Base-by-base conservation (phyloP, 2,797 vertebrate species). In the Coilia nasus region DNA sequence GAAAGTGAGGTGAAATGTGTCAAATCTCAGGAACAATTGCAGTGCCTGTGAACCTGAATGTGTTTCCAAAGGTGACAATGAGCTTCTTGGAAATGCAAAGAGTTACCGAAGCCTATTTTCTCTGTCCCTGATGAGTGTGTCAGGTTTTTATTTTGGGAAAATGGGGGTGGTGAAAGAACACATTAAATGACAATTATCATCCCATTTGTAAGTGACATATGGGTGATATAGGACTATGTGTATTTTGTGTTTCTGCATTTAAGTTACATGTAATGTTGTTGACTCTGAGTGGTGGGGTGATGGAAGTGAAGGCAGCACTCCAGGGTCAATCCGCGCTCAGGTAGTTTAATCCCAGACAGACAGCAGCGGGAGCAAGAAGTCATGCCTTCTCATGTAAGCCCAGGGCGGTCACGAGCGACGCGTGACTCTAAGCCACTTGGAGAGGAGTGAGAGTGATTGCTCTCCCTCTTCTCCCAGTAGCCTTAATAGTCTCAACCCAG, bases 291-390 rank as follows among this genome's bases (percentile, higher is more conserved):
- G 35, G 35, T 41, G 35, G 11, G 57, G 25, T 2, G 7, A n/a
- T 14, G 14, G 64, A 44, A 62, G 23, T 25, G 31, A 67, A 84
- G 81, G 47, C 85, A 87, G 75, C 46, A 35, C 35, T 78, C 85
- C 23, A 83, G 75, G 75, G 81, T 75, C 81, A 83, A 83, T 31
- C 80, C 81, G 85, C 81, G 75, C 81, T 85, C 81, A 71, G 71
- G 82, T 80, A 80, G 57, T 87, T 81, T 87, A 85, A 87, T 87
- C 81, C 81, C 62, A 87, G 57, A 84, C 82, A 82, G 11, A 85
- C 23, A 84, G 41, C 80, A 84, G 56, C 31, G 31, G 50, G 41
- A 35, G 62, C 57, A 56, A 83, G 31, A 31, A 47, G 62, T 81
- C 83, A 35, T 35, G 82, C 46, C 14, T 47, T 64, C n/a, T 56